Base-by-base conservation (phyloP, 2,888 invertebrate species). In the Chymomyza caudatula region DNA sequence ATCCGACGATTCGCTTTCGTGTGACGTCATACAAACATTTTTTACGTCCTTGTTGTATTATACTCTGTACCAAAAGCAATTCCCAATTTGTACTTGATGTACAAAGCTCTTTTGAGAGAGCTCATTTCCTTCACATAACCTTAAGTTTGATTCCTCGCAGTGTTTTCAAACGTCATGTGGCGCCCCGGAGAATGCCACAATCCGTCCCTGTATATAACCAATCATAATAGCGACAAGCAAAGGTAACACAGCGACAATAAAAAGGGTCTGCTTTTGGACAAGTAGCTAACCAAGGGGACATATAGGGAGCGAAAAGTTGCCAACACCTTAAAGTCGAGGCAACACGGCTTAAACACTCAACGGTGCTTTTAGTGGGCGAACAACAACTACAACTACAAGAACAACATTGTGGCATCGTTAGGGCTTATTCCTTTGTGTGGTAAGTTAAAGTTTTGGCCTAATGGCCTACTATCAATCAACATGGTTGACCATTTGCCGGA, bases 381-480 rank as follows among this genome's bases (percentile, higher is more conserved):
- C n/a, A 37, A 37, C 29, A n/a, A n/a, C 29, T 37, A 37, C n/a
- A 37, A 37, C 29, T n/a, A n/a, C 29, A 37, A 11, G 29, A 11
- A 4, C 29, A 37, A 11, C 29, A 37, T 37, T 37, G 29, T 8
- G 29, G 29, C 29, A 11, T 37, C 29, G 29, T 37, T 37, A 37
- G 1, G 23, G 37, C 11, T 44, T 54, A 29, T 47, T 53, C 20
- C 3, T 4, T n/a, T 49, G 19, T 54, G 20, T 2, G 44, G 20
- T 49, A 37, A 64, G 54, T 15, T 53, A 25, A 4, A 8, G 51
- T 29, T 55, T 13, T 62, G 29, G 42, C 20, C 53, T 66, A 69
- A 67, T 67, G 61, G 44, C 43, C 37, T 37, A 49, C 63, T 29
- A 76, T 76, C 65, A 68, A 85, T 80, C 84, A 83, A 62, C 25